A percentile compares a stretch with the other conserved stretches of the same genome.
phyloP scores from a whole-genome alignment of 1,140 invertebrate species.

The Zaprionus nigranus region DNA sequence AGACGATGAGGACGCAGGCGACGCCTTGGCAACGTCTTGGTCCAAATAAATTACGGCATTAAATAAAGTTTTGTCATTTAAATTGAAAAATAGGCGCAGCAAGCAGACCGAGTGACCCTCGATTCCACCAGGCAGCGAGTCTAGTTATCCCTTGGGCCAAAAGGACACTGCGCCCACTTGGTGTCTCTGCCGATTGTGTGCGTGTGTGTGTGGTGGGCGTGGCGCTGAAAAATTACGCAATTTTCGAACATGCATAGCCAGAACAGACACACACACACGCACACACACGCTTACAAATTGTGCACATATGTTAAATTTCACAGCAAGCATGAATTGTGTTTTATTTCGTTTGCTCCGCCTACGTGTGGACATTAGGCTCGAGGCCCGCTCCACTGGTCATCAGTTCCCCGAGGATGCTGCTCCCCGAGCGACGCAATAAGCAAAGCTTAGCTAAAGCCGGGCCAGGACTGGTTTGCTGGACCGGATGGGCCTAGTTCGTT shows the following conservation, averaged over 20 bases:
- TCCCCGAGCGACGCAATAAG: slow-evolving; percentile 48
- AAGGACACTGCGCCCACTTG: neutral
- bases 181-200: slow-evolving; percentile 26
- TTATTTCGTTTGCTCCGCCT: slow-evolving; percentile 29
- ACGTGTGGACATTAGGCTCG: slow-evolving; percentile 72
- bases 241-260: slow-evolving; percentile 50
- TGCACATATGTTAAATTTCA: slow-evolving; percentile 82
- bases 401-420: neutral
- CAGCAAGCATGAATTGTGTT: slow-evolving; percentile 48
- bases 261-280: too few species aligned
- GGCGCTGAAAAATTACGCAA: slow-evolving; percentile 78
- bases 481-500: slow-evolving; percentile 6
- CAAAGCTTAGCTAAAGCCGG: slow-evolving; percentile 74
- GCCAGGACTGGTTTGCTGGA: slow-evolving; percentile 22
- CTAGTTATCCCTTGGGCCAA: slow-evolving; percentile 67
- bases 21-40: slow-evolving; percentile 31
- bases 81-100: slow-evolving; percentile 61
- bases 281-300: slow-evolving; percentile 66
- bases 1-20: neutral
- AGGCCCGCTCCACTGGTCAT: slow-evolving; percentile 38
- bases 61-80: slow-evolving; percentile 78
- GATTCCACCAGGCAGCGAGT: slow-evolving; percentile 4
- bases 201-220: slow-evolving; percentile 42
- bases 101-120: slow-evolving; percentile 37
- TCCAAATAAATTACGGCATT: slow-evolving; percentile 72